These are phyloP conservation scores for Alexandromys fortis DNA, from an alignment of 2,113 vertebrate species.

Conservation along the genomic window DNA sequence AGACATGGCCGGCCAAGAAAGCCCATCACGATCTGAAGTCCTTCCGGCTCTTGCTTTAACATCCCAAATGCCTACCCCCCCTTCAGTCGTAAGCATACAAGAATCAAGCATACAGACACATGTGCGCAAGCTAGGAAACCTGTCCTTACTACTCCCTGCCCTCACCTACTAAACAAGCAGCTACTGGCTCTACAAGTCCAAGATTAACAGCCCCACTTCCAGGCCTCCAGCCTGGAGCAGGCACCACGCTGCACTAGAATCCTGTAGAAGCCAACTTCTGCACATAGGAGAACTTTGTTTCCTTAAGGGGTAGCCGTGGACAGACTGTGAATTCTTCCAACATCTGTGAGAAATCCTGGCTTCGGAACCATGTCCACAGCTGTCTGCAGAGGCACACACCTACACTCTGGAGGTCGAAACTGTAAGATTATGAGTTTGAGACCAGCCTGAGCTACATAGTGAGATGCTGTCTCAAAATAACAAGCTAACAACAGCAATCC, in stretches of 20 bases:
- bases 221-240: neutral
- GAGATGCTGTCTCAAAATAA: neutral
- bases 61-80: neutral
- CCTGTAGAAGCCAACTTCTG: neutral
- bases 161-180: neutral
- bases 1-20: accelerated
- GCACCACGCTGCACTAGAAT: accelerated
- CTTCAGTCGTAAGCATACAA: neutral
- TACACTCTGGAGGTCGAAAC: neutral
- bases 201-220: neutral
- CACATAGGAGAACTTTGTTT: neutral
- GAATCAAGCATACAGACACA: too few relatives aligned
- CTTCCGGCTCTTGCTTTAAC: neutral
- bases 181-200: neutral
- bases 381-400: neutral
- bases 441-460: neutral
- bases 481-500: neutral
- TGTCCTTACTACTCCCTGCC: neutral
- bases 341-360: neutral
- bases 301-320: neutral
- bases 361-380: neutral
- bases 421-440: neutral
- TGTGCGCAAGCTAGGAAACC: too few relatives aligned
- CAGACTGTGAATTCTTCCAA: neutral
- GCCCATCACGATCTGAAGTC: neutral